Conservation (phyloP, 1,140 invertebrate genomes). For the Megalonaias nervosa region DNA sequence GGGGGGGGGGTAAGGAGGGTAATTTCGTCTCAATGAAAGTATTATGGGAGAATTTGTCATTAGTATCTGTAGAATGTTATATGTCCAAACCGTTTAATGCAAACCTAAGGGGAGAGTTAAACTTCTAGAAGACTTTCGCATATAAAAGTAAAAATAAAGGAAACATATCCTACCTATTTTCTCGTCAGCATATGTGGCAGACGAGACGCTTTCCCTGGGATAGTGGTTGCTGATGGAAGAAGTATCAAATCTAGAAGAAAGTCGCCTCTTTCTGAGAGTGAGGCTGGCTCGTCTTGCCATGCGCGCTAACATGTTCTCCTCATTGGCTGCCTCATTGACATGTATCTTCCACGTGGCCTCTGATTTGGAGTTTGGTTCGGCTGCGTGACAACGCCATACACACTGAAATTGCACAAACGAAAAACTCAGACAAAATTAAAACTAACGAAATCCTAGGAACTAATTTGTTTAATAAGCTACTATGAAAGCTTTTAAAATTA, state of each 20-base stretch:
- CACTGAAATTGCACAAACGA: slow-evolving; percentile 79
- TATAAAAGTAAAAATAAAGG: neutral
- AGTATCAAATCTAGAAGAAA: slow-evolving; percentile 43
- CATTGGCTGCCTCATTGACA: slow-evolving; percentile 59
- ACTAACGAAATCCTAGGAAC: neutral
- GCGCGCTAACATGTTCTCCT: slow-evolving; percentile 45
- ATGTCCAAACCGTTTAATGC: too few species aligned
- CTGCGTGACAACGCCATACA: slow-evolving; percentile 94
- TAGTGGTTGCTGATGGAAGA: slow-evolving; percentile 42
- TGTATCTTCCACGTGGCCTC: slow-evolving; percentile 71
- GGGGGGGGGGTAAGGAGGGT: too few species aligned
- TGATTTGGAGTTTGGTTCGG: slow-evolving; percentile 63
- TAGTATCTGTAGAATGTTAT: too few species aligned
- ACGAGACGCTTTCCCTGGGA: slow-evolving; percentile 46
- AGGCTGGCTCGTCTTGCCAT: slow-evolving; percentile 61
- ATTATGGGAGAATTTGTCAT: too few species aligned
- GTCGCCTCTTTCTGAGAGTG: slow-evolving; percentile 54
- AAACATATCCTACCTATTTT: slow-evolving; percentile 37
- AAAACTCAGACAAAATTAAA: neutral
- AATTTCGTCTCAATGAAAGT: too few species aligned
- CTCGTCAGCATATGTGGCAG: slow-evolving; percentile 38
- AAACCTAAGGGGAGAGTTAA: too few species aligned
- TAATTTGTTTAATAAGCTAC: neutral
- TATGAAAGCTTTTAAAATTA: too few species aligned
- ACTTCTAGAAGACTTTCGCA: too few species aligned